Evolutionary conservation across 2,888 invertebrate genomes (phyloP).

Genomic region (Coenonympha arcania): DNA sequence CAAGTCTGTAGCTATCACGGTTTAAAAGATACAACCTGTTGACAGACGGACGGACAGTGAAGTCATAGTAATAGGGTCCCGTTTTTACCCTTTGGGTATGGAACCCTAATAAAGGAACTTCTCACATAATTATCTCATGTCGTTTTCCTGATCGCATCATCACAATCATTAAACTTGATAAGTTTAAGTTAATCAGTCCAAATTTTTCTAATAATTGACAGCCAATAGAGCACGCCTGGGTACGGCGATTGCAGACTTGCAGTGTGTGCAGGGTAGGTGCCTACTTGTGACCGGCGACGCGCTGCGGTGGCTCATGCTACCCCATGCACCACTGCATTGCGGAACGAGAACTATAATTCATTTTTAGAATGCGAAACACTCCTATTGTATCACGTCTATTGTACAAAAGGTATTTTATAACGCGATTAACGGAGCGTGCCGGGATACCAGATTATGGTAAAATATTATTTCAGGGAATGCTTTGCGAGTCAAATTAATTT

Average conservation of each 20-base stretch:
- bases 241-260: slow-evolving; percentile 5
- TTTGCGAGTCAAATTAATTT: slow-evolving; percentile 13
- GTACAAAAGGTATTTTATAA: slow-evolving; percentile 55
- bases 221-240: slow-evolving; percentile 10
- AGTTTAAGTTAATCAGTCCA: too few relatives aligned
- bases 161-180: too few relatives aligned
- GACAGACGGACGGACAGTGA: too few relatives aligned
- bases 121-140: too few relatives aligned
- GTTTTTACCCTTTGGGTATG: too few relatives aligned
- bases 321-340: slow-evolving; percentile 71
- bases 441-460: slow-evolving; percentile 32
- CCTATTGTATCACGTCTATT: slow-evolving; percentile 54
- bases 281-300: slow-evolving; percentile 18
- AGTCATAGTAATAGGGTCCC: too few relatives aligned
- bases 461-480: slow-evolving; percentile 17
- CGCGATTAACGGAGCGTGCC: slow-evolving; percentile 54
- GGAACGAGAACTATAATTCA: slow-evolving; percentile 66
- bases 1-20: too few relatives aligned
- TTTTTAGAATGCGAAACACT: slow-evolving; percentile 62
- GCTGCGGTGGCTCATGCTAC: slow-evolving; percentile 36
- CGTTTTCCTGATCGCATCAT: too few relatives aligned
- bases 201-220: too few relatives aligned
- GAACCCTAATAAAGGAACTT: too few relatives aligned
- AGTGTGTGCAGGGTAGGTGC: background rate
- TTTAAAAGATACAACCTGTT: too few relatives aligned